A percentile compares a stretch with the other conserved stretches of the same genome.
Evolutionary conservation across 1,140 invertebrate species (phyloP).

Genomic region (Scaptomyza hsui): DNA sequence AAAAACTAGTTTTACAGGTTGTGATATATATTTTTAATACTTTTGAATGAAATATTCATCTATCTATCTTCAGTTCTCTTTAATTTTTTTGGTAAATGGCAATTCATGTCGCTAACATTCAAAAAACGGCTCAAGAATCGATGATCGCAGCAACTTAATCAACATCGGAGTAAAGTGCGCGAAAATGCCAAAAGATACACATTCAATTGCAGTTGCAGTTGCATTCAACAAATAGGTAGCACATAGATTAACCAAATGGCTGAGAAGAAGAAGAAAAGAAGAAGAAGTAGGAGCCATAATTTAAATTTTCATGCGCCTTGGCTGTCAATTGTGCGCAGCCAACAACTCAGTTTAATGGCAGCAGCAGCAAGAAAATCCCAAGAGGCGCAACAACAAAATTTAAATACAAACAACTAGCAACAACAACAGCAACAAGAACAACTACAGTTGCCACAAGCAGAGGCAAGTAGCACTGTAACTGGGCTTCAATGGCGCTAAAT

Average conservation of each 20-base stretch:
- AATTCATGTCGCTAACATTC: conserved; percentile 30
- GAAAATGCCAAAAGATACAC: conserved; percentile 25
- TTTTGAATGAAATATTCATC: too few relatives aligned
- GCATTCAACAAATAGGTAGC: conserved; percentile 39
- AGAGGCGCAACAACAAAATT: conserved; percentile 36
- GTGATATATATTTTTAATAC: background rate
- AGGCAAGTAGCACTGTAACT: conserved; percentile 1
- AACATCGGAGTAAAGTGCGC: conserved; percentile 8
- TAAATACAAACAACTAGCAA: conserved; percentile 64
- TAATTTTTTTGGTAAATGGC: conserved; percentile 32
- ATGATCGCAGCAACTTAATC: conserved; percentile 57
- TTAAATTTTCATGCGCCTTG: conserved; percentile 66
- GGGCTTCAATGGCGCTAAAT: conserved; percentile 64
- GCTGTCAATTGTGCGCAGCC: conserved; percentile 65
- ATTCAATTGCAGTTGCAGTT: conserved; percentile 2
- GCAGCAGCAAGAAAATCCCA: conserved; percentile 10
- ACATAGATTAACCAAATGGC: conserved; percentile 25
- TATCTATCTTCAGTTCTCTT: too few relatives aligned
- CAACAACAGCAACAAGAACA: conserved; percentile 8
- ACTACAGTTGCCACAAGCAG: conserved; percentile 10
- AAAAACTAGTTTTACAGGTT: background rate
- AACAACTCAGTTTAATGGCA: conserved; percentile 71
- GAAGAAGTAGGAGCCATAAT: conserved; percentile 48
- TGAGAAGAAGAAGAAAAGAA: conserved; percentile 2
- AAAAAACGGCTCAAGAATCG: background rate